phyloP scores from a whole-genome alignment of 2,888 invertebrate genomes.

The Carpatolechia fugitivella region DNA sequence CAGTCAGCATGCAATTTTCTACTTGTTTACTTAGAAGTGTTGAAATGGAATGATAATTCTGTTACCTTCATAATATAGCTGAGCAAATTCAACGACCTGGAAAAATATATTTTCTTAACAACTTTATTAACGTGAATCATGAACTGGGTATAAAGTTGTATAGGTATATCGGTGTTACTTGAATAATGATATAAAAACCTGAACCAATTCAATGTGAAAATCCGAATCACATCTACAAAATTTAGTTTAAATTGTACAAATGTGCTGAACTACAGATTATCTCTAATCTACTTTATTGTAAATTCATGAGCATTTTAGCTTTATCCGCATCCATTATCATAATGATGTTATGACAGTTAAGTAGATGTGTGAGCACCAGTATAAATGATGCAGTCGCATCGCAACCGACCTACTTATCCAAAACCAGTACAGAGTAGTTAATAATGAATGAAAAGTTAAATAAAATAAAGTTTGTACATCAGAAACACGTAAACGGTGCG shows the following conservation, averaged over 20 bases:
- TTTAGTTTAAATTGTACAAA: background rate
- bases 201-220: too few species aligned
- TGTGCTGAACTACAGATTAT: background rate
- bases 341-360: background rate
- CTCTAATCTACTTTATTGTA: background rate
- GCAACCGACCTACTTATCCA: background rate
- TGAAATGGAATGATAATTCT: background rate
- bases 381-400: background rate
- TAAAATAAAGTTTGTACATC: constrained; percentile 13
- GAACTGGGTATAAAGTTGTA: too few species aligned
- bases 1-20: background rate
- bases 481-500: constrained; percentile 15
- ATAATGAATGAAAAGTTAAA: background rate
- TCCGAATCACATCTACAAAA: too few species aligned
- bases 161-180: too few species aligned
- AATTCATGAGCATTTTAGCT: constrained; percentile 1
- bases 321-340: background rate
- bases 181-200: too few species aligned
- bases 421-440: background rate
- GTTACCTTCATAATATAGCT: background rate
- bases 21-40: background rate
- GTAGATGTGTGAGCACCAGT: background rate
- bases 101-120: too few species aligned
- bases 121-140: too few species aligned
- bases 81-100: background rate